Base-by-base conservation (phyloP, 2,888 invertebrate genomes). In the Agonopterix heracliana region DNA sequence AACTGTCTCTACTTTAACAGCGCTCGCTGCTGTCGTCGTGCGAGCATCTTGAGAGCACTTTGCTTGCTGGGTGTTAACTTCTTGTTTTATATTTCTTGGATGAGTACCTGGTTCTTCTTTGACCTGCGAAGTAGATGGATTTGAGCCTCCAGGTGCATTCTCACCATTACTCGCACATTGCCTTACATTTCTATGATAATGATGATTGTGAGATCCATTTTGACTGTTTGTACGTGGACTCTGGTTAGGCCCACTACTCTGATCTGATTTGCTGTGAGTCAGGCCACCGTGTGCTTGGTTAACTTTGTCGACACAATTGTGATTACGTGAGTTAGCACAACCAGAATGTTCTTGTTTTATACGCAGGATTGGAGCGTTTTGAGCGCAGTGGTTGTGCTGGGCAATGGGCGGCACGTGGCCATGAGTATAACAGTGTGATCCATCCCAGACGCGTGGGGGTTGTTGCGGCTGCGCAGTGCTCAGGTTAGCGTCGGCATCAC, bases 61-160 rank as follows among this genome's bases (percentile, higher is more conserved):
- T 26, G 53, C 44, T 42, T 45, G 34, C 3, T 51, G 41, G 42
- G 61, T 49, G 34, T 53, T 52, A 34, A 58, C 44, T 60, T 82
- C 82, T 48, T 73, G 70, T 61, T 84, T 85, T 3, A 84, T 64
- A 50, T 57, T 59, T 13, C 7, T 12, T 14, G 55, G 59, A 45
- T 66, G 69, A 12, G 54, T 52, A 12, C 59, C 64, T 7, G 78
- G 78, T 53, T 86, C 86, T 45, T 74, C 70, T 61, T 87, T 86
- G 5, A 85, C 68, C 54, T 69, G 69, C 34, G 67, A 55, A 36
- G 57, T 55, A 40, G 59, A 47, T 40, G 58, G 56, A 50, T 56
- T 57, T 44, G 61, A 53, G 14, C 61, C 49, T 47, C 54, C 58
- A 41, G 57, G 50, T 45, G 48, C 35, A 52, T 52, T 66, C 47